A percentile compares a stretch with the other conserved stretches of the same genome.
phyloP scores from a whole-genome alignment of 2,113 vertebrate species.

The Dunckerocampus dactyliophorus region DNA sequence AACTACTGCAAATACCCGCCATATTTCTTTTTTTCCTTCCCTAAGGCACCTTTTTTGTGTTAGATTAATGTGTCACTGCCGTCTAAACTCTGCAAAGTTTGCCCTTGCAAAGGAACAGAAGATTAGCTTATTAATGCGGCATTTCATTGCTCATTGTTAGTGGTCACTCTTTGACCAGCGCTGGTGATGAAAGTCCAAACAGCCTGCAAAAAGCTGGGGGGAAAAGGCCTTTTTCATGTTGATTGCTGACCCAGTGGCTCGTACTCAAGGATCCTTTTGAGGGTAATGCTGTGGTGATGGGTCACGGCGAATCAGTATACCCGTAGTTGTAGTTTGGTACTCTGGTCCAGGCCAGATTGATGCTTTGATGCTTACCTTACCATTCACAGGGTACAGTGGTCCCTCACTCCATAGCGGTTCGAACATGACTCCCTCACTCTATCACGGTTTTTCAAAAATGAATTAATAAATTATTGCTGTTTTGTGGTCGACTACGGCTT shows the following conservation, averaged over 20 bases:
- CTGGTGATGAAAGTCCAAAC: slow-evolving; percentile 20
- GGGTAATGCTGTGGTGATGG: neutral
- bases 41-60: slow-evolving; percentile 6
- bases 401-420: too few species aligned
- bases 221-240: neutral
- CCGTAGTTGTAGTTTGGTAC: too few species aligned
- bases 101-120: slow-evolving; percentile 13
- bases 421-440: too few species aligned
- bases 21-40: too few species aligned
- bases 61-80: slow-evolving; percentile 53
- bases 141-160: slow-evolving; percentile 23
- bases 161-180: slow-evolving; percentile 32
- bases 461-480: too few species aligned
- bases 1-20: too few species aligned
- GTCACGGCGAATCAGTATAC: too few species aligned
- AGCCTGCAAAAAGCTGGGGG: neutral
- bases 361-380: too few species aligned
- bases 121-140: slow-evolving; percentile 40
- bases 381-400: too few species aligned
- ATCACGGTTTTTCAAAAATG: too few species aligned
- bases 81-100: neutral
- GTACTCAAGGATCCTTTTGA: neutral
- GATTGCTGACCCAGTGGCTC: neutral
- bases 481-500: too few species aligned
- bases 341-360: too few species aligned